Conservation (phyloP, 2,113 vertebrate genomes). For the Mesembrinibis cayennensis region DNA sequence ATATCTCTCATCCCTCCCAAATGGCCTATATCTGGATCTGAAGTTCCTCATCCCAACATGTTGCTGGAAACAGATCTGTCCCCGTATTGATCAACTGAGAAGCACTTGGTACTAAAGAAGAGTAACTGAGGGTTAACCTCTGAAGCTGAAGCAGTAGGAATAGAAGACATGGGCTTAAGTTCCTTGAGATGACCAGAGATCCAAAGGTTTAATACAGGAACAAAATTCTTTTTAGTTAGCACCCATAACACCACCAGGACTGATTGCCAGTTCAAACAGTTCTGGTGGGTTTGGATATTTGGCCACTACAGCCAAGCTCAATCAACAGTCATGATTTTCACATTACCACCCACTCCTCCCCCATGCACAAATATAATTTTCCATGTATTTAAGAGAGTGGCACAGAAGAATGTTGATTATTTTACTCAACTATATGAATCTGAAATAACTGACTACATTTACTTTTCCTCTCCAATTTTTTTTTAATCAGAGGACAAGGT, state of each 20-base stretch:
- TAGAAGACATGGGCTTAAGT: conserved; percentile 28
- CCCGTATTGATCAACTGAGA: conserved; percentile 39
- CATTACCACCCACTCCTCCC: background rate
- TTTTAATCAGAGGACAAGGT: background rate
- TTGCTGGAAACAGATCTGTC: conserved; percentile 48
- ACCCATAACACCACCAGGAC: background rate
- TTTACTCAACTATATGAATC: background rate
- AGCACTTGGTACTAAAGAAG: conserved; percentile 37
- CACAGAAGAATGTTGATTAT: background rate
- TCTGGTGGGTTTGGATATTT: background rate
- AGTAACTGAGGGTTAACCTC: conserved; percentile 50
- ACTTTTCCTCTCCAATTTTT: background rate
- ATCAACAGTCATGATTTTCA: background rate
- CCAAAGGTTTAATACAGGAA: conserved; percentile 12
- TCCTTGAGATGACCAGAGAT: conserved; percentile 25
- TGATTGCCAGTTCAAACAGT: background rate
- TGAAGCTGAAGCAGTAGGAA: conserved; percentile 43
- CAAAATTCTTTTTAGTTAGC: background rate
- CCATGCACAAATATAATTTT: background rate
- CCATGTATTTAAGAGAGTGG: background rate
- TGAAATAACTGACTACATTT: background rate
- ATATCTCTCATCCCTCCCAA: conserved; percentile 51
- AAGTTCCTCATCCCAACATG: conserved; percentile 40
- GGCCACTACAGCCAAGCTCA: background rate
- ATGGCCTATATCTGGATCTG: conserved; percentile 32